phyloP scores from a whole-genome alignment of 2,113 vertebrate species.

The Plecturocebus donacophilus region DNA sequence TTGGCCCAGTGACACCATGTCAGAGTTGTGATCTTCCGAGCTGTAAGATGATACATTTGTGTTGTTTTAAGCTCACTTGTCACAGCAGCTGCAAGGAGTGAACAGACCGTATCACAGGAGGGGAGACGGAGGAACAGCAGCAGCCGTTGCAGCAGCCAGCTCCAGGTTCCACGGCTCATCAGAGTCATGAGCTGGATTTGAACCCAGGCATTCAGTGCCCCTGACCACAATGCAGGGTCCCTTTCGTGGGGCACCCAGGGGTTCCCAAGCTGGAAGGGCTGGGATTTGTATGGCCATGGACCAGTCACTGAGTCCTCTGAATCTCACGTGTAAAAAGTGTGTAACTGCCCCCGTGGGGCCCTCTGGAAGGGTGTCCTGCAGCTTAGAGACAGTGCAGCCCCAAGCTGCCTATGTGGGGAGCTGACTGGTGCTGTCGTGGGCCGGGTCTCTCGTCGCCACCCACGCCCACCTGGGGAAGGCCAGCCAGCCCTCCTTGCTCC shows the following conservation, averaged over 20 bases:
- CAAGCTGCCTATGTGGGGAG: accelerated
- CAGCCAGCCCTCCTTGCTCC: not conserved
- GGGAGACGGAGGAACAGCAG: not conserved
- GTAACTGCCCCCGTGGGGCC: not conserved
- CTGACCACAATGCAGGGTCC: not conserved
- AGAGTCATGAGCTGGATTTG: too few species aligned
- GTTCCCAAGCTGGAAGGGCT: not conserved
- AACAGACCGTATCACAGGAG: accelerated
- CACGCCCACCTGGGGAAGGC: not conserved
- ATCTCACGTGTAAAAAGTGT: not conserved
- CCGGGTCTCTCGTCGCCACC: not conserved
- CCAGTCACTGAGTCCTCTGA: not conserved
- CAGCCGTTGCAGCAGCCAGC: too few species aligned
- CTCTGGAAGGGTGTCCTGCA: accelerated
- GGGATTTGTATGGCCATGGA: not conserved
- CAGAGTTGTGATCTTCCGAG: too few species aligned
- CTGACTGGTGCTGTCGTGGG: accelerated
- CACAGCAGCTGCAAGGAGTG: too few species aligned
- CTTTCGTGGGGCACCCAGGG: accelerated
- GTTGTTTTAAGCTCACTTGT: too few species aligned
- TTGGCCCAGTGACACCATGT: too few species aligned
- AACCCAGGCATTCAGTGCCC: not conserved
- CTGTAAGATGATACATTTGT: too few species aligned
- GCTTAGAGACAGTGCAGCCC: not conserved
- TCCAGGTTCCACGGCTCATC: not conserved